phyloP scores from a whole-genome alignment of 2,113 vertebrate genomes.

The Maccullochella peelii region DNA sequence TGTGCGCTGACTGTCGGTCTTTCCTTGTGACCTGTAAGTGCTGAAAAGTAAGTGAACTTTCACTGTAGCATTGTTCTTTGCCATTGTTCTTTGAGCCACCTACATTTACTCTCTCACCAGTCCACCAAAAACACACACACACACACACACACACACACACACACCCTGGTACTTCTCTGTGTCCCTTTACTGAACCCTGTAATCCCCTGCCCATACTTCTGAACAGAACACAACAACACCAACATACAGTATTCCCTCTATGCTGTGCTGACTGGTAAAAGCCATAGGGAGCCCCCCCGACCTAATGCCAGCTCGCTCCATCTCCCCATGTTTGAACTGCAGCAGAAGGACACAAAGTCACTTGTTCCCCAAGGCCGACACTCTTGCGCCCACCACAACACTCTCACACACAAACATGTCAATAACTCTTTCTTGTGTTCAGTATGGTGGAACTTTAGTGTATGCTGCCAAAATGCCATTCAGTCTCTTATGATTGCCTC shows the following conservation, averaged over 20 bases:
- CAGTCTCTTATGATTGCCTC: constrained; percentile 12
- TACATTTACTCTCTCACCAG: constrained; percentile 37
- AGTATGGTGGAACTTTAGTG: constrained; percentile 11
- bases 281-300: constrained; percentile 47
- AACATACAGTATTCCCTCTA: constrained; percentile 23
- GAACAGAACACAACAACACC: constrained; percentile 41
- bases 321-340: constrained; percentile 35
- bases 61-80: constrained; percentile 16
- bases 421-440: constrained; percentile 1
- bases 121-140: neutral
- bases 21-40: constrained; percentile 19
- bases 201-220: constrained; percentile 37
- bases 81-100: constrained; percentile 37
- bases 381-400: constrained; percentile 16
- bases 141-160: constrained; percentile 3
- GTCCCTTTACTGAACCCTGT: constrained; percentile 42
- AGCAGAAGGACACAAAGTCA: constrained; percentile 53
- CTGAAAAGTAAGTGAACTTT: constrained; percentile 47
- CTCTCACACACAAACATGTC: neutral
- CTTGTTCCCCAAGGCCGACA: constrained; percentile 30
- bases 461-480: constrained; percentile 44
- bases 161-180: constrained; percentile 11
- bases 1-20: neutral
- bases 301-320: constrained; percentile 36
- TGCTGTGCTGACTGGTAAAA: constrained; percentile 47